Conservation (phyloP, 2,113 vertebrate species). For the Dunckerocampus dactyliophorus region DNA sequence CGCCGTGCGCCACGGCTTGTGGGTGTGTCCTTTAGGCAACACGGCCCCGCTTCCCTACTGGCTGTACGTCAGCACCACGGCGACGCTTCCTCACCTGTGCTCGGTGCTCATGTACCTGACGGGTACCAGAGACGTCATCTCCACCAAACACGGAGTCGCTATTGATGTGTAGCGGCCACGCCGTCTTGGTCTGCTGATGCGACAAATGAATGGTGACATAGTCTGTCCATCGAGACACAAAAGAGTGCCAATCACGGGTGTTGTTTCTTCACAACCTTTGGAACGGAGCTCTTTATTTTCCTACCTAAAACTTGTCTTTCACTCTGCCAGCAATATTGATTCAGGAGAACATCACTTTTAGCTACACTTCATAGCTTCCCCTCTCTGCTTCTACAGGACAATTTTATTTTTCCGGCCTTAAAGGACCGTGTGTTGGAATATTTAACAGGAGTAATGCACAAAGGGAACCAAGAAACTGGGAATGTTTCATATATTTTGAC, state of each 20-base stretch:
- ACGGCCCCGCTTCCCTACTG: constrained; percentile 89
- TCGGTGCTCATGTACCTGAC: constrained; percentile 92
- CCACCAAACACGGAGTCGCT: constrained; percentile 84
- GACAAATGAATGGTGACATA: background rate
- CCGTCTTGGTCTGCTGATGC: too few relatives aligned
- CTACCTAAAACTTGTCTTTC: background rate
- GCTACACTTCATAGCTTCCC: too few relatives aligned
- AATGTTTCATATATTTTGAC: too few relatives aligned
- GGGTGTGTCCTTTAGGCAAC: constrained; percentile 91
- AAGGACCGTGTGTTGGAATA: background rate
- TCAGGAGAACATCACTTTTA: too few relatives aligned
- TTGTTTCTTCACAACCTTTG: too few relatives aligned
- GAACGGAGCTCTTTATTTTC: background rate
- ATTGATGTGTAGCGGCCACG: constrained; percentile 79
- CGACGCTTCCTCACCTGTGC: constrained; percentile 89
- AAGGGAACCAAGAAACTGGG: too few relatives aligned
- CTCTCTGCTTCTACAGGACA: too few relatives aligned
- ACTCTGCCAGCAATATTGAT: background rate
- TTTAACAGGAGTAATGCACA: background rate
- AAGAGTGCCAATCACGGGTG: background rate
- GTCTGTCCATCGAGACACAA: background rate
- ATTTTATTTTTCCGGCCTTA: too few relatives aligned
- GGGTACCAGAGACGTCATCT: constrained; percentile 87
- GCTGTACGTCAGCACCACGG: constrained; percentile 87
- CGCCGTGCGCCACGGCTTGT: constrained; percentile 87